phyloP scores from a whole-genome alignment of 2,797 vertebrate genomes.

The Tarsius wallacei region DNA sequence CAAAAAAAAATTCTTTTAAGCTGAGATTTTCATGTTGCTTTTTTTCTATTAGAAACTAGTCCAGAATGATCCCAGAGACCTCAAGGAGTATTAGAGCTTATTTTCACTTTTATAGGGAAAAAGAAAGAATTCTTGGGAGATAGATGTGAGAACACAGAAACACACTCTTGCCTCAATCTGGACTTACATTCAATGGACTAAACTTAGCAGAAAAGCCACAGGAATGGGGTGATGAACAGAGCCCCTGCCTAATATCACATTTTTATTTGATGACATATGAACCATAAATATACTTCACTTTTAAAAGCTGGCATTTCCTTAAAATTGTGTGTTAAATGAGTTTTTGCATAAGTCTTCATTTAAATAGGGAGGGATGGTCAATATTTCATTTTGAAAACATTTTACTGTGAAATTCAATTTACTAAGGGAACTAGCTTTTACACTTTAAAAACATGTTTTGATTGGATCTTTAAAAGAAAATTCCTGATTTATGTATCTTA shows the following conservation, averaged over 20 bases:
- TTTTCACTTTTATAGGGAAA: not conserved
- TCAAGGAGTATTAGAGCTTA: not conserved
- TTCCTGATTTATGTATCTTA: not conserved
- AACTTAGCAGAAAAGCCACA: not conserved
- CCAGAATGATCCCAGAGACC: constrained; percentile 14
- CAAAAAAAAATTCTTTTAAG: constrained; percentile 28
- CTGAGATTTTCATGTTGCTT: not conserved
- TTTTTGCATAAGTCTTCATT: constrained; percentile 55
- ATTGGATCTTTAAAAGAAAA: constrained; percentile 2
- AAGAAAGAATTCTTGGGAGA: constrained; percentile 39
- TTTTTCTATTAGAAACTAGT: constrained; percentile 26
- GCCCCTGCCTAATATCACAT: not conserved
- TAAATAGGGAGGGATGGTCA: constrained; percentile 19
- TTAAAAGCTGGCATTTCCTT: not conserved
- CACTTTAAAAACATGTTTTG: constrained; percentile 50
- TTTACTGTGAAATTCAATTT: constrained; percentile 38
- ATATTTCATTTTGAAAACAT: constrained; percentile 42
- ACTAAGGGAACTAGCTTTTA: constrained; percentile 8
- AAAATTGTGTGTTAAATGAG: not conserved
- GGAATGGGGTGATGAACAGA: not conserved
- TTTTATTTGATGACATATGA: not conserved
- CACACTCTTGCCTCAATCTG: not conserved
- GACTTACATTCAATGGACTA: not conserved
- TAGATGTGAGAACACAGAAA: not conserved
- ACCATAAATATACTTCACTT: not conserved